These are phyloP conservation scores for Grapholita molesta DNA, from an alignment of 1,140 invertebrate genomes.

Conservation along the genomic window DNA sequence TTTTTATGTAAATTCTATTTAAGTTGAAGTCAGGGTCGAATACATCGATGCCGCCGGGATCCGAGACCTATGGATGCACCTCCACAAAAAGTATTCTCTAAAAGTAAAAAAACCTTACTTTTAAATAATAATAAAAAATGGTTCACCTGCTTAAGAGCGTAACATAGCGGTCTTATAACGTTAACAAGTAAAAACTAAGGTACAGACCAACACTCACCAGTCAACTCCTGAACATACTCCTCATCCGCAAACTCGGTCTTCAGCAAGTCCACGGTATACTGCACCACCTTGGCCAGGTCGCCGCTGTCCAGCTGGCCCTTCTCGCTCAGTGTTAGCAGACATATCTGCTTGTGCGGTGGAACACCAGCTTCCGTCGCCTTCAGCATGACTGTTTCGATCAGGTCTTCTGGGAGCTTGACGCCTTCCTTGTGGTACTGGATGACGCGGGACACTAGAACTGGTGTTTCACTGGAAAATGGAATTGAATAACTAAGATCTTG, in stretches of 20 bases:
- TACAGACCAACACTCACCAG: slow-evolving; percentile 28
- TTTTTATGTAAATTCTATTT: too few species aligned
- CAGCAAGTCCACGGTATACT: slow-evolving; percentile 41
- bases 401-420: slow-evolving; percentile 37
- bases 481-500: not conserved
- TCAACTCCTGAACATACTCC: slow-evolving; percentile 29
- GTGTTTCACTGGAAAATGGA: slow-evolving; percentile 34
- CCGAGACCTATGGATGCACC: too few species aligned
- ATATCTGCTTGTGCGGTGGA: slow-evolving; percentile 43
- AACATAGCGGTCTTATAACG: too few species aligned
- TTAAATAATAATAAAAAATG: too few species aligned
- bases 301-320: slow-evolving; percentile 20
- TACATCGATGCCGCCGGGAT: too few species aligned
- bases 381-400: slow-evolving; percentile 33
- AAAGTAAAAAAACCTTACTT: too few species aligned
- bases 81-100: too few species aligned
- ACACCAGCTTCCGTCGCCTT: slow-evolving; percentile 32
- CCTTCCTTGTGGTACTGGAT: slow-evolving; percentile 56
- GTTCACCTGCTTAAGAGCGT: too few species aligned
- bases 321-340: slow-evolving; percentile 41
- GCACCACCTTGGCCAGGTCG: slow-evolving; percentile 35
- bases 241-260: slow-evolving; percentile 38
- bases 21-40: too few species aligned
- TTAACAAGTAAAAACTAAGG: too few species aligned
- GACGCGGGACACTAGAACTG: slow-evolving; percentile 41